Evolutionary conservation across 2,113 vertebrate species (phyloP).

Genomic region (Megaleporinus macrocephalus): DNA sequence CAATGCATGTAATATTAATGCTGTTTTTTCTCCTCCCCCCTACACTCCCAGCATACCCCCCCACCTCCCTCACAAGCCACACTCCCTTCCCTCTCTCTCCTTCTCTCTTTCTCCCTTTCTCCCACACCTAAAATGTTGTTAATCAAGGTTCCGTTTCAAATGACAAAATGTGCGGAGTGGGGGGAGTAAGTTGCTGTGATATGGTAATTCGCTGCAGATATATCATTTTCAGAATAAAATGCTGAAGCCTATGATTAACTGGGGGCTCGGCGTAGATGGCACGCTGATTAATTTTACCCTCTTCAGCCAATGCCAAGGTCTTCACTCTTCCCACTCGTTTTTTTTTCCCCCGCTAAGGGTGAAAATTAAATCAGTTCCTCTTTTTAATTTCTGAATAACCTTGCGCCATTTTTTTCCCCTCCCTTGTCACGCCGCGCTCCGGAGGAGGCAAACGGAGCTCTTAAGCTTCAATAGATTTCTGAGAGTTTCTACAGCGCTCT

Average conservation of each 20-base stretch:
- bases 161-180: conserved; percentile 49
- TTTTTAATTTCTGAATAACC: conserved; percentile 75
- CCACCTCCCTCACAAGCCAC: neutral
- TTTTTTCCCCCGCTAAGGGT: conserved; percentile 50
- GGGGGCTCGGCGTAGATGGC: conserved; percentile 70
- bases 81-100: neutral
- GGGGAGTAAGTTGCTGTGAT: conserved; percentile 62
- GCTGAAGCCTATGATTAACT: conserved; percentile 72
- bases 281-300: conserved; percentile 78
- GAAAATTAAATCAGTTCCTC: conserved; percentile 74
- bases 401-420: conserved; percentile 65
- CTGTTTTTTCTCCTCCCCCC: neutral
- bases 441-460: neutral
- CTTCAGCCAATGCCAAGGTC: conserved; percentile 65
- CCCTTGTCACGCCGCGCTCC: conserved; percentile 56
- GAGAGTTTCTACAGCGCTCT: neutral
- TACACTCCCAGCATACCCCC: neutral
- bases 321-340: conserved; percentile 56
- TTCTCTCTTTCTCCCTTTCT: neutral
- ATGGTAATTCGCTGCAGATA: conserved; percentile 62
- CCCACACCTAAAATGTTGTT: conserved; percentile 51
- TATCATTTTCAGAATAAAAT: conserved; percentile 70
- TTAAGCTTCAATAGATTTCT: neutral
- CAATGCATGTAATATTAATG: conserved; percentile 54
- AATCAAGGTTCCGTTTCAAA: conserved; percentile 58